These are phyloP conservation scores for Drosophila merina DNA, from an alignment of 2,888 invertebrate species.

Conservation along the genomic window DNA sequence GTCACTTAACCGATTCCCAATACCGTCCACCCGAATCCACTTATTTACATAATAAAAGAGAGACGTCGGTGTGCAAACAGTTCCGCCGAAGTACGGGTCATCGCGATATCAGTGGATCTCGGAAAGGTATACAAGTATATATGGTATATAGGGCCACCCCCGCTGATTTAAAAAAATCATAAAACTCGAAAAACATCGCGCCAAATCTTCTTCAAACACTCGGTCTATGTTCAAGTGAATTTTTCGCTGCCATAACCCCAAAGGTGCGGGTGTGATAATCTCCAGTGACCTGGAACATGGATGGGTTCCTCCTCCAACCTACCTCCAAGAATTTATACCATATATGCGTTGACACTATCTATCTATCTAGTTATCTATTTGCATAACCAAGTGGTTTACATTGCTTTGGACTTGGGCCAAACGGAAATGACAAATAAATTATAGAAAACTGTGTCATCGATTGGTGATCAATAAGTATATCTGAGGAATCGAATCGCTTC, in stretches of 20 bases:
- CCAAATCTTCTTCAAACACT: slow-evolving; percentile 74
- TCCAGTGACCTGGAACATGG: not conserved
- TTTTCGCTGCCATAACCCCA: slow-evolving; percentile 28
- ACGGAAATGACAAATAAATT: slow-evolving; percentile 56
- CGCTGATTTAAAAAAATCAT: slow-evolving; percentile 8
- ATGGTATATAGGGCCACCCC: not conserved
- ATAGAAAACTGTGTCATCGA: slow-evolving; percentile 56
- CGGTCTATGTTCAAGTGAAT: slow-evolving; percentile 71
- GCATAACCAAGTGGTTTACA: slow-evolving; percentile 73
- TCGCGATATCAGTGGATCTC: slow-evolving; percentile 52
- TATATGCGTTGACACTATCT: not conserved
- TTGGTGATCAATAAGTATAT: not conserved
- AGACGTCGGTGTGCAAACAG: slow-evolving; percentile 50
- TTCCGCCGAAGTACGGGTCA: slow-evolving; percentile 59
- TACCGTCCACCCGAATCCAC: slow-evolving; percentile 12
- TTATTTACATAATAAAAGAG: slow-evolving; percentile 61
- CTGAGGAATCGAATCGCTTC: too few relatives aligned
- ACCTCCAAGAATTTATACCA: slow-evolving; percentile 16
- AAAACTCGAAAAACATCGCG: slow-evolving; percentile 35
- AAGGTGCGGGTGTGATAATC: slow-evolving; percentile 63
- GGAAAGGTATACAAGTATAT: not conserved
- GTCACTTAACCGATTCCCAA: slow-evolving; percentile 33
- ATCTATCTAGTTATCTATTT: slow-evolving; percentile 46
- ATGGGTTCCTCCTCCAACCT: not conserved
- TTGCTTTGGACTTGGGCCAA: slow-evolving; percentile 43